Conservation (phyloP, 1,140 invertebrate genomes). For the Meloidogyne exigua region DNA sequence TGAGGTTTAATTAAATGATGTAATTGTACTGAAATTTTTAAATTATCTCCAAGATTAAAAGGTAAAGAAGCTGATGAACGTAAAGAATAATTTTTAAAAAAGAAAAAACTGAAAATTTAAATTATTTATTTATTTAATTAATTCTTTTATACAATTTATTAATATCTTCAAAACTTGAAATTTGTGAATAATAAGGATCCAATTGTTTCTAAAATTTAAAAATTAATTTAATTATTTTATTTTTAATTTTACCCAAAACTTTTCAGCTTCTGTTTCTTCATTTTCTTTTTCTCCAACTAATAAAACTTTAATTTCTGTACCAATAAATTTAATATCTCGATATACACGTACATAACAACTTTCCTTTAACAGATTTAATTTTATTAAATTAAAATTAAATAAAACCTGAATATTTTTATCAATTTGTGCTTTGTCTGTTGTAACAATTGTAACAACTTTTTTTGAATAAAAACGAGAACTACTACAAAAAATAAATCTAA, state of each 20-base stretch:
- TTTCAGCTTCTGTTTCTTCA: constrained; percentile 1
- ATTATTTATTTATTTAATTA: background rate
- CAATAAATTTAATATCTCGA: constrained; percentile 25
- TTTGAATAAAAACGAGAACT: constrained; percentile 18
- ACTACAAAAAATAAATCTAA: background rate
- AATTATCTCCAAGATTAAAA: constrained; percentile 34
- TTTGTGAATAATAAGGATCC: constrained; percentile 17
- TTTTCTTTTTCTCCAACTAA: constrained; percentile 28
- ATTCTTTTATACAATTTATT: constrained; percentile 10
- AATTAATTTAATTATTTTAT: too few relatives aligned
- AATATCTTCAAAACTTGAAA: constrained; percentile 23
- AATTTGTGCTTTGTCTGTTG: constrained; percentile 28
- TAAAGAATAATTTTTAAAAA: constrained; percentile 27
- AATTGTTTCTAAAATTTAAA: constrained; percentile 20
- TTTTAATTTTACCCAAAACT: constrained; percentile 31
- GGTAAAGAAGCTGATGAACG: constrained; percentile 37
- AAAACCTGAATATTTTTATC: constrained; percentile 22
- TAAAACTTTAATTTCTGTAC: constrained; percentile 29
- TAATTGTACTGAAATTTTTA: constrained; percentile 39
- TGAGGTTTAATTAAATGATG: constrained; percentile 45
- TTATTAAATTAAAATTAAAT: background rate
- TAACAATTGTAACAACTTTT: constrained; percentile 28
- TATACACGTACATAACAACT: constrained; percentile 21
- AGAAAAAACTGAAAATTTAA: constrained; percentile 11
- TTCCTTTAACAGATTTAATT: constrained; percentile 25